Base-by-base conservation (phyloP, 2,888 invertebrate genomes). In the Agapetus fuscipes region DNA sequence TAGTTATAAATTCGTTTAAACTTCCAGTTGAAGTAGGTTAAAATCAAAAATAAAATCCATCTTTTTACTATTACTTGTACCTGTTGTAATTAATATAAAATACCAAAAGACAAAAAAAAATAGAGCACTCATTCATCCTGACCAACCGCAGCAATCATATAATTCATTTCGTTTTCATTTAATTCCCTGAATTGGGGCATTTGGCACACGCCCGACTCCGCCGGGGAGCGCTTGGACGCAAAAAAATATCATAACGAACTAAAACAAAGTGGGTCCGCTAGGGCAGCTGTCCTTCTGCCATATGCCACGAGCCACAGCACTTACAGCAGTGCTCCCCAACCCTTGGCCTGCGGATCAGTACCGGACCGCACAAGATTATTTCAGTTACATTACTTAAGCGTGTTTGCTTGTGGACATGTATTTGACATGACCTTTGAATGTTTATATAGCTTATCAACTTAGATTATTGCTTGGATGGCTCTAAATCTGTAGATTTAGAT, bases 201-300 rank as follows among this genome's bases (percentile, higher is more conserved):
- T 45, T 45, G 45, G 45, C 42, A 45, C 45, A 45, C 45, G 45
- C 42, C 45, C 36, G 26, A 16, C 13, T 16, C 15, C 30, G 24
- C 6, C 30, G 36, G 32, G 17, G 14, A 30, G 39, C 33, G 32
- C 41, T 20, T 20, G 20, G 9, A 38, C 32, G 24, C 7, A 20
- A 20, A 20, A 20, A 20, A 20, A 20, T 6, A 20, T 6, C 20
- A 20, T 20, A 20, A 20, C 20, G 20, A 9, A 20, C 20, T 20
- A 9, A 20, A 20, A 20, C 20, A 20, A 20, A 20, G 20, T 6
- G 20, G 20, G 9, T 20, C 9, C 5, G 20, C 9, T 20, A 9
- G 20, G 20, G 20, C 5, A 4, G 20, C 20, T 20, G 4, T 9
- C 20, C 20, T 20, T 9, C 5, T 30, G 17, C 38, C 38, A 30